Conservation (phyloP, 2,797 vertebrate species). For the Mormyrops boulengeri region DNA sequence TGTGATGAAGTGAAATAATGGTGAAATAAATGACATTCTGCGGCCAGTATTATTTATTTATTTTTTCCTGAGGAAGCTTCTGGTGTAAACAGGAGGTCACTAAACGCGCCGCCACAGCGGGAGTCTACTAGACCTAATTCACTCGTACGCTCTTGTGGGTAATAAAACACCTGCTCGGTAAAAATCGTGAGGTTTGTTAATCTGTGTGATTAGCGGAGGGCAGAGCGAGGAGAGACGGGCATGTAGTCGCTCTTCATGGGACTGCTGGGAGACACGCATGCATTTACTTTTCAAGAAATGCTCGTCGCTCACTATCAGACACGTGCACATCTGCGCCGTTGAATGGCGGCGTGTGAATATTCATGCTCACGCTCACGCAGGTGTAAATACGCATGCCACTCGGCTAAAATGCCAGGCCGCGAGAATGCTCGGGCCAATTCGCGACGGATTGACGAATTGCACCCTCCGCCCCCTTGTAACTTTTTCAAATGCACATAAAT, state of each 20-base stretch:
- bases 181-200: neutral
- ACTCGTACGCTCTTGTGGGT: neutral
- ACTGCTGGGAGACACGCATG: neutral
- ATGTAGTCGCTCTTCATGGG: neutral
- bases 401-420: neutral
- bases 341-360: neutral
- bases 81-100: neutral
- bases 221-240: neutral
- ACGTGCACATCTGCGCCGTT: neutral
- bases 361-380: neutral
- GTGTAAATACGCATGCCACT: neutral
- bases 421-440: neutral
- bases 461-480: conserved; percentile 23
- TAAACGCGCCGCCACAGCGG: neutral
- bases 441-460: conserved; percentile 31
- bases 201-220: neutral
- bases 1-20: conserved; percentile 31
- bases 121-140: neutral
- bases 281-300: neutral
- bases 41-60: neutral
- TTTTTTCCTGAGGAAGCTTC: conserved; percentile 15
- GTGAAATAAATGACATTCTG: conserved; percentile 22
- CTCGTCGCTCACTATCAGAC: neutral
- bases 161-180: conserved; percentile 7
- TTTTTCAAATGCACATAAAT: conserved; percentile 43